A percentile compares a stretch with the other conserved stretches of the same genome.
Conservation (phyloP, 2,888 invertebrate genomes). For the Sphinx pinastri region DNA sequence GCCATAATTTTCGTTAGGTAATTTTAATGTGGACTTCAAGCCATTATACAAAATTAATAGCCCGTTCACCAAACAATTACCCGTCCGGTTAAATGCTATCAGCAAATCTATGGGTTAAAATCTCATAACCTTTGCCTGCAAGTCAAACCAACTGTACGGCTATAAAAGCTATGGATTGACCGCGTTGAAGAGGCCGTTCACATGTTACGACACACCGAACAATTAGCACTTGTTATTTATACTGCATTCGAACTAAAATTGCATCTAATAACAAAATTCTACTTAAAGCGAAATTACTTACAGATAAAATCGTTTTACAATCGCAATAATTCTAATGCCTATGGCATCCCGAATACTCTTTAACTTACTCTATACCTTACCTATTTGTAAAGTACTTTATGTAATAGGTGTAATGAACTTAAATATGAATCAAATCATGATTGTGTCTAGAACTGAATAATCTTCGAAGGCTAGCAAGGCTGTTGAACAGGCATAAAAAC, state of each 20-base stretch:
- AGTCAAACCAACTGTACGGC: slow-evolving; percentile 52
- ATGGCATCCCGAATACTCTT: too few relatives aligned
- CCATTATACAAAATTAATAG: slow-evolving; percentile 79
- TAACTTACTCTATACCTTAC: not conserved
- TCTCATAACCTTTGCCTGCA: slow-evolving; percentile 80
- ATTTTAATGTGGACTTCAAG: slow-evolving; percentile 68
- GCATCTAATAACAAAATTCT: not conserved
- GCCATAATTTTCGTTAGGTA: slow-evolving; percentile 72
- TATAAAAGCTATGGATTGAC: slow-evolving; percentile 41
- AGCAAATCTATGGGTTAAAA: slow-evolving; percentile 78
- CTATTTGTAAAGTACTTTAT: not conserved
- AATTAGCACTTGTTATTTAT: not conserved
- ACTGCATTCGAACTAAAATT: not conserved
- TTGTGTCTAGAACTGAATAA: slow-evolving; percentile 10
- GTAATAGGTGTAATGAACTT: not conserved
- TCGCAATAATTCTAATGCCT: not conserved
- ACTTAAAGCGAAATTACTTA: too few relatives aligned
- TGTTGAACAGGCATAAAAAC: not conserved
- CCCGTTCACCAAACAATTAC: slow-evolving; percentile 79
- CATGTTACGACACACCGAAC: slow-evolving; percentile 38
- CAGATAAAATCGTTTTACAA: not conserved
- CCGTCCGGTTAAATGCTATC: slow-evolving; percentile 78
- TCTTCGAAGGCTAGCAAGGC: slow-evolving; percentile 9
- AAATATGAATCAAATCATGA: slow-evolving; percentile 17
- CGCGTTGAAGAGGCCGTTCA: slow-evolving; percentile 48